phyloP scores from a whole-genome alignment of 1,140 invertebrate genomes.

The Drosophila pallidifrons region DNA sequence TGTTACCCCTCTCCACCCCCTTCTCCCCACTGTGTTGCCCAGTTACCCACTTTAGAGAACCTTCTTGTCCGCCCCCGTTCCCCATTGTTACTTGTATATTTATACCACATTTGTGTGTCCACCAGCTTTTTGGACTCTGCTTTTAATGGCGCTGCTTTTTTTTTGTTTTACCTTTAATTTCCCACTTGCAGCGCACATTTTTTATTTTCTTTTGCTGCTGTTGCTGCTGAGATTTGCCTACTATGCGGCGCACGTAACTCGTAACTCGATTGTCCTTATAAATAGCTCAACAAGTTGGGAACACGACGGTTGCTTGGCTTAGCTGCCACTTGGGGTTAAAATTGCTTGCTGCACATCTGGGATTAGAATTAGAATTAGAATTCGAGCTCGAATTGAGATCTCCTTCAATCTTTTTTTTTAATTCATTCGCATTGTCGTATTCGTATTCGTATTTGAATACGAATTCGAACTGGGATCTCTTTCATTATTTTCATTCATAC shows the following conservation, averaged over 20 bases:
- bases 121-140: neutral
- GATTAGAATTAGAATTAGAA: neutral
- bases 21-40: conserved; percentile 29
- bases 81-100: conserved; percentile 14
- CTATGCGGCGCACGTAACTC: neutral
- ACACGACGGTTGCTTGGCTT: neutral
- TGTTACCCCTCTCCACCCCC: conserved; percentile 9
- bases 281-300: conserved; percentile 36
- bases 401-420: too few relatives aligned
- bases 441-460: too few relatives aligned
- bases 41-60: conserved; percentile 46
- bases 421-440: too few relatives aligned
- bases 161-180: conserved; percentile 6
- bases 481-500: too few relatives aligned
- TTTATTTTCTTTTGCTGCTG: neutral
- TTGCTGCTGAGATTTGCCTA: conserved; percentile 12
- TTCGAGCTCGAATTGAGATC: too few relatives aligned
- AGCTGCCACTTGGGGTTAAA: too few relatives aligned
- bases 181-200: conserved; percentile 3
- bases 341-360: neutral
- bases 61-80: neutral
- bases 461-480: too few relatives aligned
- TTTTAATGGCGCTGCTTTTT: neutral
- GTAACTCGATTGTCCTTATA: conserved; percentile 9
- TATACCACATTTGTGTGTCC: conserved; percentile 31